Evolutionary conservation across 2,888 invertebrate genomes (phyloP).

Genomic region (Drosophila fulvimacula): DNA sequence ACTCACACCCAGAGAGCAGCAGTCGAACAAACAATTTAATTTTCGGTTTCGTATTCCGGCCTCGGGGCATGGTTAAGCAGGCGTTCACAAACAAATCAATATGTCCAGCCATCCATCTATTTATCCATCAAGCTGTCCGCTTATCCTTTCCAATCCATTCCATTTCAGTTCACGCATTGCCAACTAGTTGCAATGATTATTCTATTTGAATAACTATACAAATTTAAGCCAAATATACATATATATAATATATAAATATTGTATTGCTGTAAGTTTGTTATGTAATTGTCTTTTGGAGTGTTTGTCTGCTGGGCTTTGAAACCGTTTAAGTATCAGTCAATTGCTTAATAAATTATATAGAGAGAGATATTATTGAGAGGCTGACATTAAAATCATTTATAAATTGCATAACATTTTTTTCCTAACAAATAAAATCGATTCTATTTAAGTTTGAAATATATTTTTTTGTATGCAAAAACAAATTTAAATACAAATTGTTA

Average conservation of each 20-base stretch:
- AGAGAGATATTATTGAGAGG: no score
- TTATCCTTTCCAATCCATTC: conserved; percentile 38
- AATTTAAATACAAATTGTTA: not conserved
- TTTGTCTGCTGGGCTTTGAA: not conserved
- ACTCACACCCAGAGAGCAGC: not conserved
- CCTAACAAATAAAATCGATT: no score
- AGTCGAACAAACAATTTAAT: conserved; percentile 60
- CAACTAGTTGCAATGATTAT: conserved; percentile 52
- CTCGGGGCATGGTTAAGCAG: conserved; percentile 36
- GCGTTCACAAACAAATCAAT: conserved; percentile 69
- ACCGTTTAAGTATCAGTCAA: not conserved
- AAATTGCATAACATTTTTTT: no score
- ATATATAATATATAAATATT: conserved; percentile 1
- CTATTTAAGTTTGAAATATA: no score
- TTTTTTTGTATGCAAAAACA: no score
- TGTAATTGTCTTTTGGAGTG: not conserved
- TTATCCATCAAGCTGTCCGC: conserved; percentile 40
- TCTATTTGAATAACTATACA: conserved; percentile 69
- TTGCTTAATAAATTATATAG: not conserved
- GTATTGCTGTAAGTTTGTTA: conserved; percentile 8
- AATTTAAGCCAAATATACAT: conserved; percentile 41
- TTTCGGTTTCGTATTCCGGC: conserved; percentile 43
- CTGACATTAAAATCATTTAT: no score
- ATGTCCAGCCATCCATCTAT: conserved; percentile 46
- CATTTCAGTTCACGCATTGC: conserved; percentile 28